Base-by-base conservation (phyloP, 1,140 invertebrate genomes). In the Drosophila pseudoananassae region DNA sequence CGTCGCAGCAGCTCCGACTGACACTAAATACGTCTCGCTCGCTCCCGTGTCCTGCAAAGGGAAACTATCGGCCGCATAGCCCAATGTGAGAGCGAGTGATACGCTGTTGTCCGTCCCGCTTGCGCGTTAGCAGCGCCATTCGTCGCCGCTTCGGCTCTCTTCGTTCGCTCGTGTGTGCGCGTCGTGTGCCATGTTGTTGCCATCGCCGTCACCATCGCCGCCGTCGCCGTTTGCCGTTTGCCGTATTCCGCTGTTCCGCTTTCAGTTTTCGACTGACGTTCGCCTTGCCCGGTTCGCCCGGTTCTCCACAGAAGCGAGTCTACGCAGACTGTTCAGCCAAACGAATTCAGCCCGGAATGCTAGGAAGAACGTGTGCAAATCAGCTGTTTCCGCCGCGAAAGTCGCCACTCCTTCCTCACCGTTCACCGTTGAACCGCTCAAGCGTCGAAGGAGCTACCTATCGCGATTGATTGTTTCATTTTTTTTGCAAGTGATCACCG, bases 261-360 rank as follows among this genome's bases (percentile, higher is more conserved):
- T 90, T 89, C 78, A 91, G 89, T 91, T 91, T 85, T 85, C 76
- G 76, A 89, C 88, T 89, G 84, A 89, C 85, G 79, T 81, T 89
- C 83, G 81, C 78, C 76, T 75, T 71, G 75, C 72, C 57, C 40
- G 40, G 40, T 43, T 43, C 40, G 40, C 40, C 40, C 40, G 40
- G 40, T 43, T 43, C 40, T 43, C 33, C 33, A 36, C 33, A 36
- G 33, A 36, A 36, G 14, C 14, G n/a, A 43, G n/a, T 43, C 5
- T 17, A 17, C 40, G 40, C 40, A 43, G n/a, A 36, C 33, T 36
- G 12, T 36, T 31, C 31, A 31, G 38, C 14, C 40, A 17, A 43
- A 43, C 40, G 15, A 43, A 83, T 76, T 68, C 76, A 36, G 47
- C 68, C 29, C 57, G 25, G 33, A 59, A 59, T 64, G 52, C 53